These are phyloP conservation scores for Chesias legatella DNA, from an alignment of 2,888 invertebrate genomes.

Conservation along the genomic window DNA sequence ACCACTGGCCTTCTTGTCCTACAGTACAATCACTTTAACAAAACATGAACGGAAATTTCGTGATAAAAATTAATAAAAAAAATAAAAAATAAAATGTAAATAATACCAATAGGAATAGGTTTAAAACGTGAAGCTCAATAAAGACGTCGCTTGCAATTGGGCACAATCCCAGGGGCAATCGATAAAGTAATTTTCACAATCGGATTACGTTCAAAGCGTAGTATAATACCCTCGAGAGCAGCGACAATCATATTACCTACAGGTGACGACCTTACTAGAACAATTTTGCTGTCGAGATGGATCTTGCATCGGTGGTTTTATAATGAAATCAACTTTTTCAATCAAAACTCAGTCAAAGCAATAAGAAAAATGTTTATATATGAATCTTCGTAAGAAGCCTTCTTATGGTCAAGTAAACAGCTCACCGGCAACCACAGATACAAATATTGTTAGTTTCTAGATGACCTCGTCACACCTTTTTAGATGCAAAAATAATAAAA, in stretches of 20 bases:
- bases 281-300: slow-evolving; percentile 7
- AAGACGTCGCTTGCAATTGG: slow-evolving; percentile 1
- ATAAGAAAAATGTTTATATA: neutral
- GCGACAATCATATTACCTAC: slow-evolving; percentile 51
- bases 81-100: too few species aligned
- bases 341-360: neutral
- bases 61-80: too few species aligned
- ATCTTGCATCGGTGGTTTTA: slow-evolving; percentile 3
- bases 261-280: slow-evolving; percentile 26
- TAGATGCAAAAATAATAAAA: slow-evolving; percentile 49
- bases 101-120: neutral
- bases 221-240: slow-evolving; percentile 42
- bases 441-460: too few species aligned
- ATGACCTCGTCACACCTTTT: slow-evolving; percentile 2
- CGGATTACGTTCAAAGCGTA: slow-evolving; percentile 44
- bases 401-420: too few species aligned
- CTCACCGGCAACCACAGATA: too few species aligned
- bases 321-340: too few species aligned
- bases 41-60: too few species aligned
- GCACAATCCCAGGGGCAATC: slow-evolving; percentile 29
- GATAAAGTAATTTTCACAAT: slow-evolving; percentile 43
- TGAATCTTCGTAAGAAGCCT: neutral
- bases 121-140: neutral
- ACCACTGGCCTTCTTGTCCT: too few species aligned
- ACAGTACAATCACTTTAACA: too few species aligned